phyloP scores from a whole-genome alignment of 2,797 vertebrate species.

The Cossypha heuglini region DNA sequence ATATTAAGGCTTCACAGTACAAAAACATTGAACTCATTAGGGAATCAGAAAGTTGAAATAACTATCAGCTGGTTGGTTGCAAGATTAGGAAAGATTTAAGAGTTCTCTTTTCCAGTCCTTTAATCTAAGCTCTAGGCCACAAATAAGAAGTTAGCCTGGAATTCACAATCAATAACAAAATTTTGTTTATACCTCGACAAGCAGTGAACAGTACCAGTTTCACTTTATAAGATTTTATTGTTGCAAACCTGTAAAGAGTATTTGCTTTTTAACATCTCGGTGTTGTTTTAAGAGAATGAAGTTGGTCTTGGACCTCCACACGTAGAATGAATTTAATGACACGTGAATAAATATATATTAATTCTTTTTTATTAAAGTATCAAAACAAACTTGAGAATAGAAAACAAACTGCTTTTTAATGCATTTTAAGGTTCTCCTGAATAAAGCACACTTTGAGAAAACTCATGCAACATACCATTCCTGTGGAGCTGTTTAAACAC shows the following conservation, averaged over 20 bases:
- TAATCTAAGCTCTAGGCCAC: neutral
- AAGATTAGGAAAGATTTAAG: neutral
- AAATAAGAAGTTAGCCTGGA: neutral
- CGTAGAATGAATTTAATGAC: slow-evolving; percentile 18
- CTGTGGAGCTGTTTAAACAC: neutral
- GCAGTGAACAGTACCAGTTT: neutral
- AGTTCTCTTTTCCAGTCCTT: neutral
- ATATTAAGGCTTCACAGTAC: neutral
- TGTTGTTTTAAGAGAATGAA: neutral
- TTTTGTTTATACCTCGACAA: neutral
- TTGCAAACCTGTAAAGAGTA: neutral
- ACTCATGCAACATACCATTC: slow-evolving; percentile 45
- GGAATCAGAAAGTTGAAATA: neutral
- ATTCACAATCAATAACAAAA: neutral
- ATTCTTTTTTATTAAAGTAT: slow-evolving; percentile 76
- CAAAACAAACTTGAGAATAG: slow-evolving; percentile 72
- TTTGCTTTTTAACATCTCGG: neutral
- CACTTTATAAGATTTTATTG: neutral
- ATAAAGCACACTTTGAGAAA: slow-evolving; percentile 14
- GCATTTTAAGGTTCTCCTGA: slow-evolving; percentile 46
- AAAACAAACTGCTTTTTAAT: slow-evolving; percentile 68
- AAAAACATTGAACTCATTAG: neutral
- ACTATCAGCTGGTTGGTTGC: neutral
- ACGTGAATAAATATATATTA: slow-evolving; percentile 38
- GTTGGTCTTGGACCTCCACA: neutral